A percentile compares a stretch with the other conserved stretches of the same genome.
These are phyloP conservation scores for Halocynthia roretzi DNA, from an alignment of 23 tunicate genomes.

Conservation along the genomic window DNA sequence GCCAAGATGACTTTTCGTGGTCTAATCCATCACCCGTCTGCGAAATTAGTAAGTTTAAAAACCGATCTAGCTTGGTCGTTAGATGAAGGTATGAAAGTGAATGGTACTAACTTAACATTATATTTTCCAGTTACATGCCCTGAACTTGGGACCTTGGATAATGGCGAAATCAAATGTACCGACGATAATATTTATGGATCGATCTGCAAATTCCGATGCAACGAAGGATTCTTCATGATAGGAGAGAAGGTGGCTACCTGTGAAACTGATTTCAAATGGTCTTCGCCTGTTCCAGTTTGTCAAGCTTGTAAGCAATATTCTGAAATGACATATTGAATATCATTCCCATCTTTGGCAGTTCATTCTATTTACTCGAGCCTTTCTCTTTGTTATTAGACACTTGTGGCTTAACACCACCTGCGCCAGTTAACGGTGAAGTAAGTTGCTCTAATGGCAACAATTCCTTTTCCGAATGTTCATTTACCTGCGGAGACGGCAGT, in stretches of 20 bases:
- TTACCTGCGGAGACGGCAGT: constrained; percentile 51
- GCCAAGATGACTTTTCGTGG: constrained; percentile 31
- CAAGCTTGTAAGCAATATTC: constrained; percentile 1
- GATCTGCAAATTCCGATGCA: constrained; percentile 24
- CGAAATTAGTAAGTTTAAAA: constrained; percentile 12
- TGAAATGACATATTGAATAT: too few relatives aligned
- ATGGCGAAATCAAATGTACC: constrained; percentile 11
- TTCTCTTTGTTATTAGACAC: constrained; percentile 26
- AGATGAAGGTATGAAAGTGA: too few relatives aligned
- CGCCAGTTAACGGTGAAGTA: constrained; percentile 25
- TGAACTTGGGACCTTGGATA: too few relatives aligned
- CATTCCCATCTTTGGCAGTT: too few relatives aligned
- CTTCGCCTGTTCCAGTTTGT: constrained; percentile 4
- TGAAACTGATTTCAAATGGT: constrained; percentile 24
- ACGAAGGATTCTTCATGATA: constrained; percentile 23
- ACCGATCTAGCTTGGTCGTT: background rate
- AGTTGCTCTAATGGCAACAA: constrained; percentile 39
- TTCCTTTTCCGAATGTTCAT: constrained; percentile 57
- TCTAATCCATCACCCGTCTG: constrained; percentile 34
- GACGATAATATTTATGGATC: constrained; percentile 31
- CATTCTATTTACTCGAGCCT: background rate
- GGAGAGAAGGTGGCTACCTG: constrained; percentile 17
- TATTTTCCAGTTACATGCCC: too few relatives aligned
- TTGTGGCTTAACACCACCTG: constrained; percentile 25
- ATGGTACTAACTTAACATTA: too few relatives aligned